Percentiles rank a stretch among this genome's conserved stretches.
Evolutionary conservation across 2,888 invertebrate species (phyloP).

Genomic region (Neuroscelio doddi): DNA sequence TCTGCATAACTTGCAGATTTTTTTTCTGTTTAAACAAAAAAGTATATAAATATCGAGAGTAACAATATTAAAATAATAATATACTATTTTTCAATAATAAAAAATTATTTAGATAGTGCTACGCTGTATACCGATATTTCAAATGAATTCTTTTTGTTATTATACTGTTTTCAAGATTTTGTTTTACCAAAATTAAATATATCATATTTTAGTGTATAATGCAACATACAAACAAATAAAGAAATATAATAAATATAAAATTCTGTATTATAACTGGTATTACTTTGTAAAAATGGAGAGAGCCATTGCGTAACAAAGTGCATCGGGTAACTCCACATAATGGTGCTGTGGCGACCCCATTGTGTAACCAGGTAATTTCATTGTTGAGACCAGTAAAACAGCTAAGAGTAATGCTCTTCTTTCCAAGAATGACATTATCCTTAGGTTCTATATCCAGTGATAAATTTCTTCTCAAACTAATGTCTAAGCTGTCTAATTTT

Average conservation of each 20-base stretch:
- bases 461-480: conserved; percentile 52
- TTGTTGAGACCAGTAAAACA: conserved; percentile 59
- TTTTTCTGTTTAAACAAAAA: conserved; percentile 52
- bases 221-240: background rate
- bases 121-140: no score
- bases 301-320: conserved; percentile 59
- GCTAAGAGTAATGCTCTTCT: conserved; percentile 61
- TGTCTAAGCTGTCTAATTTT: conserved; percentile 56
- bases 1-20: conserved; percentile 57
- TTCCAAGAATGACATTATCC: conserved; percentile 64
- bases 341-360: conserved; percentile 62
- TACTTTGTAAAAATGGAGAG: conserved; percentile 66
- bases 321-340: conserved; percentile 64
- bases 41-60: conserved; percentile 3
- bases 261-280: background rate
- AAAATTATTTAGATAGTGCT: no score
- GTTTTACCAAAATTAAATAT: no score
- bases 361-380: conserved; percentile 64
- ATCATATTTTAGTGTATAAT: no score
- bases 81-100: background rate
- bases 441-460: conserved; percentile 62
- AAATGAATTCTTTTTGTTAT: no score
- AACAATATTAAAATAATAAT: background rate
- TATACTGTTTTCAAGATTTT: no score
- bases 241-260: background rate